Conservation (phyloP, 2,888 invertebrate species). For the Pseudolycoriella hygida region DNA sequence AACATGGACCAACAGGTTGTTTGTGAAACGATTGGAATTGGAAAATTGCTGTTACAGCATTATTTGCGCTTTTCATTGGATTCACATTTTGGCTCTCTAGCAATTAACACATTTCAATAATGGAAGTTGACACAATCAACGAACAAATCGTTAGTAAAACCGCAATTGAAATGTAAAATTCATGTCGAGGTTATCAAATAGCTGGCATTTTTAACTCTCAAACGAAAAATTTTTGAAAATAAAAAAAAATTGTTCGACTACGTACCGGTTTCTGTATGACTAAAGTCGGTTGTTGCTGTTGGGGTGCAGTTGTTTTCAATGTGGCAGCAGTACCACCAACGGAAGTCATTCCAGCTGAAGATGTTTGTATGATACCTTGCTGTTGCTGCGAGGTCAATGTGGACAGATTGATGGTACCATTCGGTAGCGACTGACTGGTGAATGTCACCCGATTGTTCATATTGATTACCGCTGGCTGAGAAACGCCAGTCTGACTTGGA, state of each 20-base stretch:
- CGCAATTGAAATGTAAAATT: neutral
- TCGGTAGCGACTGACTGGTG: constrained; percentile 45
- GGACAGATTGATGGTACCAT: constrained; percentile 48
- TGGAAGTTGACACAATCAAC: too few relatives aligned
- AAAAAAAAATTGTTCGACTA: constrained; percentile 1
- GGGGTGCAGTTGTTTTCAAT: constrained; percentile 16
- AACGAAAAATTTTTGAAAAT: neutral
- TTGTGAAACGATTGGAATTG: too few relatives aligned
- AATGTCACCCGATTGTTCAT: constrained; percentile 39
- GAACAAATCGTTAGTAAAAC: too few relatives aligned
- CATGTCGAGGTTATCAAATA: neutral
- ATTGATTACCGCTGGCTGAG: constrained; percentile 20
- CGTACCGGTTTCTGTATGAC: constrained; percentile 29
- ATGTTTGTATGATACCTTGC: constrained; percentile 28
- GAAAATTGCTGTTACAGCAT: too few relatives aligned
- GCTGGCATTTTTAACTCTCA: too few relatives aligned
- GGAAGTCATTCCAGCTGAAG: constrained; percentile 24
- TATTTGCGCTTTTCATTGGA: too few relatives aligned
- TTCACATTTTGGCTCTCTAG: too few relatives aligned
- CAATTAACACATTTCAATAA: too few relatives aligned
- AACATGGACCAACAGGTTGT: too few relatives aligned
- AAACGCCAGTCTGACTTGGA: constrained; percentile 16
- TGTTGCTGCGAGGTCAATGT: constrained; percentile 22
- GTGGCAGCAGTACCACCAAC: constrained; percentile 28
- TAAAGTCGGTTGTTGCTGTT: constrained; percentile 21